A percentile compares a stretch with the other conserved stretches of the same genome.
These are phyloP conservation scores for Himalopsyche kuldschensis DNA, from an alignment of 2,888 invertebrate genomes.

Conservation along the genomic window DNA sequence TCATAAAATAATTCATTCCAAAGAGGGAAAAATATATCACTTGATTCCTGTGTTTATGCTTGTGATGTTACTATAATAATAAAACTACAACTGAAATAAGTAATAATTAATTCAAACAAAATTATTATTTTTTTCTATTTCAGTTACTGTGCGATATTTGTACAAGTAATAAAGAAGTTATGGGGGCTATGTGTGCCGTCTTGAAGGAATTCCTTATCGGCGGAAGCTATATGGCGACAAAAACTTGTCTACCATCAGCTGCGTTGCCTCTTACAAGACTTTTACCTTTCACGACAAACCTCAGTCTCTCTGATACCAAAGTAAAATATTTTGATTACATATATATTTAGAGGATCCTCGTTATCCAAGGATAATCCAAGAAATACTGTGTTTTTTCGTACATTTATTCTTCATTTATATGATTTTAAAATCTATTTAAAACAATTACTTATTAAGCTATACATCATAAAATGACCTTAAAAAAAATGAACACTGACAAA, in stretches of 20 bases:
- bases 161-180: slow-evolving; percentile 48
- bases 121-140: slow-evolving; percentile 29
- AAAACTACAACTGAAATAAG: too few relatives aligned
- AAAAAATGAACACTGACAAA: too few relatives aligned
- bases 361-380: too few relatives aligned
- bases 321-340: slow-evolving; percentile 45
- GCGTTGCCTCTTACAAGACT: slow-evolving; percentile 68
- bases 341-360: too few relatives aligned
- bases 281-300: slow-evolving; percentile 71
- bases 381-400: too few relatives aligned
- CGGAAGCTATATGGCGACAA: slow-evolving; percentile 70
- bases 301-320: slow-evolving; percentile 64
- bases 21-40: too few relatives aligned
- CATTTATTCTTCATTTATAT: too few relatives aligned
- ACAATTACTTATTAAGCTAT: too few relatives aligned
- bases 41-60: background rate
- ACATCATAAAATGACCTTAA: too few relatives aligned
- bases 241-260: slow-evolving; percentile 72
- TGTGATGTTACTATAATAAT: background rate
- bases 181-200: slow-evolving; percentile 63
- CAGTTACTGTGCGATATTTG: slow-evolving; percentile 63
- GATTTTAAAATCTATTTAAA: too few relatives aligned
- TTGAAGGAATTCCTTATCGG: slow-evolving; percentile 83
- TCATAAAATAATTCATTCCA: too few relatives aligned
- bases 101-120: too few relatives aligned